A percentile compares a stretch with the other conserved stretches of the same genome.
Conservation (phyloP, 1,140 invertebrate species). For the Atta colombica region DNA sequence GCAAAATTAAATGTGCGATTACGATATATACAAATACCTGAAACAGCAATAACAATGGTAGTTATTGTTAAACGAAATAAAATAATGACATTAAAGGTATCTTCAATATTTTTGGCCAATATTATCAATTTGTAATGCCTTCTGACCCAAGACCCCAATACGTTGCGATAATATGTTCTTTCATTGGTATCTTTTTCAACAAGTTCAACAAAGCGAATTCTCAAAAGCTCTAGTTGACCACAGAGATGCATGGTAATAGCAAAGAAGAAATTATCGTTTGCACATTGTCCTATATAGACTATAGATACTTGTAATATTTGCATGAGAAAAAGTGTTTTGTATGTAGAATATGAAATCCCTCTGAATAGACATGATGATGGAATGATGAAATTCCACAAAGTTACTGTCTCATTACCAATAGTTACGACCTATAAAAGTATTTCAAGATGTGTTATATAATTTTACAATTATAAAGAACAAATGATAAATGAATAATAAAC, state of each 20-base stretch:
- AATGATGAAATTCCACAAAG: slow-evolving; percentile 33
- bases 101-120: slow-evolving; percentile 40
- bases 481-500: not conserved
- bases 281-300: not conserved
- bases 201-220: slow-evolving; percentile 21
- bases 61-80: slow-evolving; percentile 27
- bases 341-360: slow-evolving; percentile 30
- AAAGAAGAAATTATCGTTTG: slow-evolving; percentile 67
- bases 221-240: slow-evolving; percentile 65
- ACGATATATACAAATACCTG: slow-evolving; percentile 24
- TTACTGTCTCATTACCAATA: slow-evolving; percentile 17
- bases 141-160: slow-evolving; percentile 11
- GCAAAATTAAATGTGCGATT: not conserved
- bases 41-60: slow-evolving; percentile 25
- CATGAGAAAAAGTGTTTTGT: slow-evolving; percentile 5
- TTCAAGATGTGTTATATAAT: not conserved
- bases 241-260: slow-evolving; percentile 62
- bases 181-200: not conserved
- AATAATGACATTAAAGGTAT: slow-evolving; percentile 19
- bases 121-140: slow-evolving; percentile 29
- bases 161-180: not conserved
- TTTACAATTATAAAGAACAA: not conserved
- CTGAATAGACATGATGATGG: slow-evolving; percentile 2
- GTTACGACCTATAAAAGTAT: slow-evolving; percentile 24
- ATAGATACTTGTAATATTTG: slow-evolving; percentile 22